Percentiles rank a stretch among this genome's conserved stretches.
phyloP scores from a whole-genome alignment of 1,140 invertebrate genomes.

The Planococcus citri region DNA sequence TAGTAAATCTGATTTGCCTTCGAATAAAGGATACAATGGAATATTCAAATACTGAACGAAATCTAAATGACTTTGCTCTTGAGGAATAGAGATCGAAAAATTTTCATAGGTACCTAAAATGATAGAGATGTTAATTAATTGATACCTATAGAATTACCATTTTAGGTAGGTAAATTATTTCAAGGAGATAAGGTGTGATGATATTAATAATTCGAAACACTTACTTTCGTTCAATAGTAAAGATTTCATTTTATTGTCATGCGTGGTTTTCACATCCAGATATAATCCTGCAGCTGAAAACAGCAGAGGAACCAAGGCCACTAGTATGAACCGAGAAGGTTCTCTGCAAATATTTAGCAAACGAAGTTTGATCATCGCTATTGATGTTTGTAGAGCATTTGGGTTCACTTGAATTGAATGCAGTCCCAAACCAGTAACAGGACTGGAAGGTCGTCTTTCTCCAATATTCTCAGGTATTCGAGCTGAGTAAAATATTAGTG shows the following conservation, averaged over 20 bases:
- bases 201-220: neutral
- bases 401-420: conserved; percentile 42
- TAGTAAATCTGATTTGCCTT: conserved; percentile 29
- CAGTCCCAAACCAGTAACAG: conserved; percentile 32
- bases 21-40: neutral
- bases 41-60: neutral
- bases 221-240: conserved; percentile 40
- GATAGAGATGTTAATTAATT: neutral
- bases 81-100: neutral
- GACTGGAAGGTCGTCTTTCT: neutral
- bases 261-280: conserved; percentile 48
- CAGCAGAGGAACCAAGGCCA: conserved; percentile 41
- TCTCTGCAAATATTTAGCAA: conserved; percentile 38
- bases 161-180: no score
- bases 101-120: neutral
- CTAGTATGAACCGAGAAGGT: conserved; percentile 39
- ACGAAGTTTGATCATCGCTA: conserved; percentile 38
- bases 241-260: conserved; percentile 47
- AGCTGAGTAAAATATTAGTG: neutral
- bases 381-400: conserved; percentile 39
- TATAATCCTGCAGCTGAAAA: conserved; percentile 53
- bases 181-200: no score
- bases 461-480: neutral
- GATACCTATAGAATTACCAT: no score
- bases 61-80: neutral